Evolutionary conservation across 2,888 invertebrate species (phyloP).

Genomic region (Trypoxylon attenuatum): DNA sequence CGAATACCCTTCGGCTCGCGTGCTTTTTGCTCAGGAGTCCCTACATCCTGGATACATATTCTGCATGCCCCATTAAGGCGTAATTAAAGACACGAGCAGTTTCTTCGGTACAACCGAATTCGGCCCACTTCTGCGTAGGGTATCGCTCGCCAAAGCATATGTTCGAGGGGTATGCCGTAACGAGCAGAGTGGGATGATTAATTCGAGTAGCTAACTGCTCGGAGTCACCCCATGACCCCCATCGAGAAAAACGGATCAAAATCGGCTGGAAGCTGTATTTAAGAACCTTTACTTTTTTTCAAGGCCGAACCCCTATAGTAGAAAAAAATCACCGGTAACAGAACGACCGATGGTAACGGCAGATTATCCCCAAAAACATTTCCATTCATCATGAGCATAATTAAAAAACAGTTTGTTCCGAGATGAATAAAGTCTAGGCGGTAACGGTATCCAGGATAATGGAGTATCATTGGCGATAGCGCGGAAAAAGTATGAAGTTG

Average conservation of each 20-base stretch:
- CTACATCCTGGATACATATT: neutral
- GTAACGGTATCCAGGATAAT: neutral
- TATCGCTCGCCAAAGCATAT: neutral
- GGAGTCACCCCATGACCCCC: neutral
- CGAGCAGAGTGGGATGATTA: neutral
- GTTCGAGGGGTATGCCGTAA: neutral
- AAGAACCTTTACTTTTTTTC: neutral
- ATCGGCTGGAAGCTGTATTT: neutral
- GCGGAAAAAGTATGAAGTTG: slow-evolving; percentile 9
- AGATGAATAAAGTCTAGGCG: neutral
- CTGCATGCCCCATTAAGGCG: slow-evolving; percentile 26
- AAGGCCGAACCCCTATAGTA: no score
- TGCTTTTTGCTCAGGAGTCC: slow-evolving; percentile 36
- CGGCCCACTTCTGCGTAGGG: neutral
- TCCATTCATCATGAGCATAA: neutral
- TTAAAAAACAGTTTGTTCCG: neutral
- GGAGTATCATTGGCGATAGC: neutral
- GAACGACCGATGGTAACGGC: neutral
- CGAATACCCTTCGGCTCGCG: slow-evolving; percentile 24
- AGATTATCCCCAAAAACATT: neutral
- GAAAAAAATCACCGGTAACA: no score
- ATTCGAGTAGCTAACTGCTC: neutral
- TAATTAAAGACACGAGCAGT: slow-evolving; percentile 13
- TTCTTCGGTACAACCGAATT: neutral
- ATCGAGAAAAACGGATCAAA: neutral